Conservation (phyloP, 1,140 invertebrate species). For the Drosophila pseudoobscura region DNA sequence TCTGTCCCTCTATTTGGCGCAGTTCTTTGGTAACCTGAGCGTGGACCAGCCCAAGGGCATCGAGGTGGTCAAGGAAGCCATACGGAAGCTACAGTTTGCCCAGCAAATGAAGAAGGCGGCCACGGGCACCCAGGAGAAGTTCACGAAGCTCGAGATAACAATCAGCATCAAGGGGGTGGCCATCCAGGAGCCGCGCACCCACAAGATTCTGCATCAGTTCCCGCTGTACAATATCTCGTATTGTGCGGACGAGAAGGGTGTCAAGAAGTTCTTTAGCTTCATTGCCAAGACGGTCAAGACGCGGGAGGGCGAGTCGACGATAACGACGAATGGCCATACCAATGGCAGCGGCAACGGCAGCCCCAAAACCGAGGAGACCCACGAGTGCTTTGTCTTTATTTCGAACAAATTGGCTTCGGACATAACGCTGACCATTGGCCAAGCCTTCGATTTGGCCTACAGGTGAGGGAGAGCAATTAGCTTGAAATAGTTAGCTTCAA, state of each 20-base stretch:
- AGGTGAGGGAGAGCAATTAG: constrained; percentile 83
- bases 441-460: constrained; percentile 99
- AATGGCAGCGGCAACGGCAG: constrained; percentile 41
- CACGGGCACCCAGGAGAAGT: constrained; percentile 90
- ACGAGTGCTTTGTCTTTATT: constrained; percentile 98
- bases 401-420: constrained; percentile 98
- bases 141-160: constrained; percentile 96
- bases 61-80: constrained; percentile 97
- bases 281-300: constrained; percentile 93
- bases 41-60: constrained; percentile 98
- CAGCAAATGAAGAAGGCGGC: constrained; percentile 97
- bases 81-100: constrained; percentile 96
- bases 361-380: constrained; percentile 87
- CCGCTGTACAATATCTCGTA: constrained; percentile 98
- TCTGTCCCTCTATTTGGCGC: constrained; percentile 57
- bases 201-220: constrained; percentile 95
- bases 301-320: constrained; percentile 82
- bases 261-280: constrained; percentile 98
- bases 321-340: constrained; percentile 53
- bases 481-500: neutral
- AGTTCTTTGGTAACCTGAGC: constrained; percentile 96
- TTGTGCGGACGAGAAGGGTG: constrained; percentile 98
- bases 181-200: constrained; percentile 90
- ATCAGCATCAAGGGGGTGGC: constrained; percentile 98
- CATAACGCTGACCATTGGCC: constrained; percentile 97